Base-by-base conservation (phyloP, 2,113 vertebrate species). In the Elephantulus edwardii region DNA sequence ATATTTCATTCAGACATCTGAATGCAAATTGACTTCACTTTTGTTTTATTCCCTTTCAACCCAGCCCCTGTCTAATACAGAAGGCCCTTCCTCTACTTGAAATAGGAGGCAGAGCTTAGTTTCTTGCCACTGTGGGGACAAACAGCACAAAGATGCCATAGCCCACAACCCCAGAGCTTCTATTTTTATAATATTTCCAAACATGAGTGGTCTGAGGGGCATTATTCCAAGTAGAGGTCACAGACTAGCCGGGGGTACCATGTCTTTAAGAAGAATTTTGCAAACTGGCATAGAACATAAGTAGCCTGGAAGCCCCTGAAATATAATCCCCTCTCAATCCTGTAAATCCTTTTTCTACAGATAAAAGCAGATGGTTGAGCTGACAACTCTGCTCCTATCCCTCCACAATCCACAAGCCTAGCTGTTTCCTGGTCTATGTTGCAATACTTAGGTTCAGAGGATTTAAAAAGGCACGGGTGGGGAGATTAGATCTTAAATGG, bases 1-100 rank as follows among this genome's bases (percentile, higher is more conserved):
- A 94, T 96, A 93, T 83, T 93, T 83, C 89, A 94, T 92, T 78
- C 78, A 64, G 81, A 82, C 92, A 95, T 82, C 94, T 95, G 95
- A 91, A 93, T 90, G 92, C 94, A 96, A 90, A 96, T 88, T 42
- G 62, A 46, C 44, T 77, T 84, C 83, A n/a, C 82, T 91, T 89
- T 84, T 91, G 93, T 89, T 80, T 88, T 40, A 42, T 62, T 62
- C 42, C 33, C 50, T 60, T 81, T 84, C 44, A 56, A 76, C n/a
- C 6, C n/a, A 2, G 8, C 14, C 33, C 78, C 72, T 62, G 30
- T 74, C 75, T 26, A 6, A 54, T 0, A 20, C 6, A 50, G 30
- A 56, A 7, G 0, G 13, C 70, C 78, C 77, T 77, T 88, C 79
- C n/a, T 68, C 40, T 8, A 74, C 35, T 12, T 16, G 68, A 40